phyloP scores from a whole-genome alignment of 2,888 invertebrate species.

The Cremastinae sp. region DNA sequence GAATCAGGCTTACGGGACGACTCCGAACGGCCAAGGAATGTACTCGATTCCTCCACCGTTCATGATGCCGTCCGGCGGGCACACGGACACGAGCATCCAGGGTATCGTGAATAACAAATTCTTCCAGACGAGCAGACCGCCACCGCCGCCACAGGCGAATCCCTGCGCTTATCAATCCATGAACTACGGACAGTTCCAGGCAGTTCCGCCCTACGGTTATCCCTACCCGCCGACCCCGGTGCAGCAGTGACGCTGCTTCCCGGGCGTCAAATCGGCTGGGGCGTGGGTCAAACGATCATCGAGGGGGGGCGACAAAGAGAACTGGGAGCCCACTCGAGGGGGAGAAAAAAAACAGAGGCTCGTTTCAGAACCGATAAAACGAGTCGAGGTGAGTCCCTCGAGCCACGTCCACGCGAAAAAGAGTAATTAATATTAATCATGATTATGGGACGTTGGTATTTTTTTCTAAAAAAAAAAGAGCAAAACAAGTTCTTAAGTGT shows the following conservation, averaged over 20 bases:
- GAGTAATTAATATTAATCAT: slow-evolving; percentile 37
- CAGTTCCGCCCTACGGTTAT: slow-evolving; percentile 85
- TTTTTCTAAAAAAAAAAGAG: slow-evolving; percentile 46
- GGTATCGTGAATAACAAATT: slow-evolving; percentile 86
- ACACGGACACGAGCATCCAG: slow-evolving; percentile 81
- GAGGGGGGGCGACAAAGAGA: background rate
- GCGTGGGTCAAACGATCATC: slow-evolving; percentile 60
- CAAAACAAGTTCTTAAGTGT: slow-evolving; percentile 57
- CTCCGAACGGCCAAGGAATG: slow-evolving; percentile 74
- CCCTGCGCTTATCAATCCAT: slow-evolving; percentile 84
- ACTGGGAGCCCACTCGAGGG: background rate
- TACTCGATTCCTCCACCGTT: slow-evolving; percentile 81
- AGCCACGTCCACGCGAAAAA: slow-evolving; percentile 34
- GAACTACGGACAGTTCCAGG: slow-evolving; percentile 87
- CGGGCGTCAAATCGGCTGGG: slow-evolving; percentile 62
- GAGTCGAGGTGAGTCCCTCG: slow-evolving; percentile 17
- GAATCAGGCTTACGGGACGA: slow-evolving; percentile 66
- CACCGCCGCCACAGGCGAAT: slow-evolving; percentile 81
- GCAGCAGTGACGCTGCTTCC: slow-evolving; percentile 85
- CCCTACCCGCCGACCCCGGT: slow-evolving; percentile 86
- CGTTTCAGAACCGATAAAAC: slow-evolving; percentile 14
- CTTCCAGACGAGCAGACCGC: slow-evolving; percentile 86
- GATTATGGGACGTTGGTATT: slow-evolving; percentile 53
- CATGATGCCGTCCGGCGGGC: slow-evolving; percentile 81
- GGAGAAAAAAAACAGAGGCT: background rate